Evolutionary conservation across 2,113 vertebrate genomes (phyloP), one percentile per base, ranked within the genome.

Genomic region (Ramphastos sulfuratus): DNA sequence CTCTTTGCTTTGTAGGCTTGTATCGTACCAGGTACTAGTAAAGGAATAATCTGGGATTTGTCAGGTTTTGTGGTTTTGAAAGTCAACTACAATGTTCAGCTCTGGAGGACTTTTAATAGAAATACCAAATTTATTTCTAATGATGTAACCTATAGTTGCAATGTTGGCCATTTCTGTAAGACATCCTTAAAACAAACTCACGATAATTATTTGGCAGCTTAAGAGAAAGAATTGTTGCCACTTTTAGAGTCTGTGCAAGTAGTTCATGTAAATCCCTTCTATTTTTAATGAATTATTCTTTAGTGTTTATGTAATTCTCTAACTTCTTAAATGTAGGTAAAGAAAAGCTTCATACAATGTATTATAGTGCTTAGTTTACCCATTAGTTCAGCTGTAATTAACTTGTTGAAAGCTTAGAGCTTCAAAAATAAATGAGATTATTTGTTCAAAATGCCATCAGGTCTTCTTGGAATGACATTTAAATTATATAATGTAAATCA

Each of bases 401-500:
- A 96, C 96, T 96, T 95, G 94, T 89, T 92, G 96, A 95, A 96
- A 93, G 95, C 95, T 96, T 94, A 93, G 87, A 93, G 89, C 88
- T 92, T 97, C 92, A 95, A 95, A 98, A 97, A 97, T 97, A 98
- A 98, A 98, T 97, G 96, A 96, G 94, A 98, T 97, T 97, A 97
- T 97, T 98, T 98, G 98, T 98, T 97, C 93, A 97, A 97, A 98
- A 97, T 98, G 98, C 95, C 98, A 98, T 95, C 92, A 95, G 95
- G 97, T 95, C 97, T 96, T 92, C 96, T 95, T 93, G 88, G 89
- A 96, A 94, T 98, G 97, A 97, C 97, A 98, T 98, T 98, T 98
- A 97, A 97, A 98, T 98, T 97, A 97, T 92, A 96, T 97, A 97
- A 97, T 97, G 97, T 98, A 98, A 98, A 98, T 97, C 97, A 96